Evolutionary conservation across 2,888 invertebrate species (phyloP), one percentile per base, ranked within the genome.

Genomic region (Malachius bipustulatus): DNA sequence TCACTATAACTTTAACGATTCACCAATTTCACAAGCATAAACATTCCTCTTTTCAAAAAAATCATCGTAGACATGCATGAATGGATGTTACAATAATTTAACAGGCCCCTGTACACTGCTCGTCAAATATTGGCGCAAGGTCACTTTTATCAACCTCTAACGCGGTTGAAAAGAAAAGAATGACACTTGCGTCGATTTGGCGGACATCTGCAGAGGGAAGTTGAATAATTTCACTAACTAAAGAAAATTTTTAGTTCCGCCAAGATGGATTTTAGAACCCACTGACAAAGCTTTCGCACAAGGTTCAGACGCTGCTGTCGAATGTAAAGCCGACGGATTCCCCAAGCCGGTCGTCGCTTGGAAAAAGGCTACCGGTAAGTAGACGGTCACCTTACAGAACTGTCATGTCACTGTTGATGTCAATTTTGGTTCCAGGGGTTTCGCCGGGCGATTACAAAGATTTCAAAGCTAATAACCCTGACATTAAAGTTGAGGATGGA

Each of bases 261-360:
- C 91, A 44, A 85, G 90, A 64, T 91, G 91, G 91, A 90, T 89
- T 64, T 69, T 90, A 55, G 89, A 90, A 65, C 91, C 91, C 36
- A 88, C 88, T 56, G 90, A 91, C 62, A 88, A 89, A 69, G 89
- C 90, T 54, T 90, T 90, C 66, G 89, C 90, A 47, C 89, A 90
- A 68, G 89, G 90, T 48, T 88, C 88, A 49, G 87, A 89, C 64
- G 89, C 89, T 48, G 82, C 87, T 60, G 84, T 91, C 54, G 90
- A 91, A 73, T 91, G 91, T 66, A 90, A 90, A 71, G 88, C 90
- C 62, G 90, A 90, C 68, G 90, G 91, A 53, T 91, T 90, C 70
- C 91, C 90, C 42, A 87, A 85, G 71, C 90, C 90, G 47, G 80
- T 83, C 58, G 87, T 91, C 31, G 87, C 88, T 49, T 91, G 91